Base-by-base conservation (phyloP, 2,888 invertebrate genomes). In the Amphipoea oculea region DNA sequence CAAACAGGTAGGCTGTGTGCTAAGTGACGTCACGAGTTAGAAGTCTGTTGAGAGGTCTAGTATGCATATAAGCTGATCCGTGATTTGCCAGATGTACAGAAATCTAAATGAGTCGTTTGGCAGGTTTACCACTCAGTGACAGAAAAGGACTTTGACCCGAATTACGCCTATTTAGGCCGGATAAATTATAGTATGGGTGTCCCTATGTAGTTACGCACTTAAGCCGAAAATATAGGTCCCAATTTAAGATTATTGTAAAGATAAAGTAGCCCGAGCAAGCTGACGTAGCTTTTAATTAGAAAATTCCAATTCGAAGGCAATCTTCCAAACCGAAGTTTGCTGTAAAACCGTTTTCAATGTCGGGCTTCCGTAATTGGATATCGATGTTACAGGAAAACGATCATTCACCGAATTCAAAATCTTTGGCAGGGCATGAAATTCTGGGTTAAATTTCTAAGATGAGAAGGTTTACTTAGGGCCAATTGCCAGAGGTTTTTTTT, bases 291-390 rank as follows among this genome's bases (percentile, higher is more conserved):
- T 86, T 86, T 78, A 86, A 86, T 86, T 84, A 84, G 70, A 76
- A 84, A 83, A 74, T 84, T 83, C 78, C 77, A 84, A 86, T 80
- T 73, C 77, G 65, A 66, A 69, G 73, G 54, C 76, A 83, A 83
- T 86, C 74, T 79, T 66, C 73, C 45, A 70, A 69, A 70, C 68
- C 74, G 48, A 83, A 82, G 73, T 76, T 86, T 57, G 67, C 73
- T 63, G 62, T 79, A 74, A 79, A 86, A 83, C 84, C 72, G 74
- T 67, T 79, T 77, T 77, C 78, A 85, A 79, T 70, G 69, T 75
- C 72, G 51, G 51, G 23, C 62, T 62, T 45, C 36, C 11, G 73
- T 83, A 77, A 83, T 79, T 85, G 83, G 71, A 84, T 68, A 76
- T 77, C 67, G 76, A 73, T 67, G 68, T 84, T 51, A 78, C 48